Percentiles rank a stretch among this genome's conserved stretches.
Conservation (phyloP, 2,113 vertebrate genomes). For the human region DNA sequence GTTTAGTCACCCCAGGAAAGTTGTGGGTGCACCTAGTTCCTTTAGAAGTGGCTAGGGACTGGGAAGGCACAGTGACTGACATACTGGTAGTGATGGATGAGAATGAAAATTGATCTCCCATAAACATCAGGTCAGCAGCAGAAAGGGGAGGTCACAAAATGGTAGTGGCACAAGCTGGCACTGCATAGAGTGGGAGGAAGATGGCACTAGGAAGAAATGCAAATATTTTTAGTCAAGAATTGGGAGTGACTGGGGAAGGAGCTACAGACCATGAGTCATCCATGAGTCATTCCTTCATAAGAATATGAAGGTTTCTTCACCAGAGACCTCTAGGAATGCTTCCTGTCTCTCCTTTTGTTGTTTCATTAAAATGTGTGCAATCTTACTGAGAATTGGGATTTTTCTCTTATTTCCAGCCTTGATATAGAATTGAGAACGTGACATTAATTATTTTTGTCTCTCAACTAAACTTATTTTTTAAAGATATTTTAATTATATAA, state of each 20-base stretch:
- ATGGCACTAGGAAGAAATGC: neutral
- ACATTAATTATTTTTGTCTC: neutral
- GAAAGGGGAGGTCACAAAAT: neutral
- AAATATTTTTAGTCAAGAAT: neutral
- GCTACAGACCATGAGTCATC: neutral
- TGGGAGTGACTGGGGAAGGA: neutral
- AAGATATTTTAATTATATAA: neutral
- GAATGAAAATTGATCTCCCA: neutral
- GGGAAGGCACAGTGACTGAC: neutral
- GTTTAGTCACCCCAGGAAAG: neutral
- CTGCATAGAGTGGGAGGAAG: neutral
- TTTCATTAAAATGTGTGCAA: neutral
- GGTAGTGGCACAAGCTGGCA: neutral
- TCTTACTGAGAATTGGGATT: neutral
- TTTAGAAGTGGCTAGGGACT: neutral
- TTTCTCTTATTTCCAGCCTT: neutral
- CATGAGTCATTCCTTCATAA: neutral
- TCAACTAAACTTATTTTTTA: neutral
- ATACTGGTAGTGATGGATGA: neutral
- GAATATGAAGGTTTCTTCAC: neutral
- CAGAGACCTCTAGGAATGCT: neutral
- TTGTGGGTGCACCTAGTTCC: neutral
- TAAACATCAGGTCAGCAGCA: neutral
- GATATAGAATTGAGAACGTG: neutral
- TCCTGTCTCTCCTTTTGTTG: neutral